Evolutionary conservation across 2,888 invertebrate species (phyloP), one percentile per base, ranked within the genome.

Genomic region (Alviniconcha strummeri): DNA sequence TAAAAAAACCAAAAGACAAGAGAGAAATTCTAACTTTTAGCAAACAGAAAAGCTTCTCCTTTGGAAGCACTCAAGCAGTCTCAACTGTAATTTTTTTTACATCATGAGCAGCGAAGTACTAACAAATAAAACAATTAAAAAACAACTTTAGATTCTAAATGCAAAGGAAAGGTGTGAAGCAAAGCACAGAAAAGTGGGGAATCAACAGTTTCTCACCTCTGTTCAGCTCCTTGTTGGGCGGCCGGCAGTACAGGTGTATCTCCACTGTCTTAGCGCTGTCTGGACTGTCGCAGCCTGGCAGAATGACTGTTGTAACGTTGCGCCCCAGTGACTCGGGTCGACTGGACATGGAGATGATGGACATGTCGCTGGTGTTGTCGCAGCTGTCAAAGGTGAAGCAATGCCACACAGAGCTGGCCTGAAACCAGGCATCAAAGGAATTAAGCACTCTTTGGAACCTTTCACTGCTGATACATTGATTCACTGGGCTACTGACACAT

Each of bases 321-420:
- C 88, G 87, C 1, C 89, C 88, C 72, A 90, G 88, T 2, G 86
- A 85, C 15, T 88, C 86, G 8, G 88, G 88, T 7, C 88, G 87
- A 67, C 84, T 86, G 36, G 89, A 87, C 56, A 86, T 79, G 7
- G 91, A 91, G 82, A 90, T 88, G 55, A 89, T 81, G 17, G 91
- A 91, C 13, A 89, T 82, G 76, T 91, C 90, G 9, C 60, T 86
- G 6, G 76, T 64, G 71, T 82, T 85, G n/a, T 85, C 82, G 17
- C 85, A 86, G 9, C 88, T 86, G 80, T 91, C 91, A 86, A 92
- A 92, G 3, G 88, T 88, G 86, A 91, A 92, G 84, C 91, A 91
- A 80, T 90, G 90, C 90, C 91, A 90, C 0, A 90, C 81, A 4
- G 86, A 83, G 71, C 54, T 80, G 19, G 75, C 81, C 86, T 86